Evolutionary conservation across 2,797 vertebrate species (phyloP).

Genomic region (Crypturellus tataupa): DNA sequence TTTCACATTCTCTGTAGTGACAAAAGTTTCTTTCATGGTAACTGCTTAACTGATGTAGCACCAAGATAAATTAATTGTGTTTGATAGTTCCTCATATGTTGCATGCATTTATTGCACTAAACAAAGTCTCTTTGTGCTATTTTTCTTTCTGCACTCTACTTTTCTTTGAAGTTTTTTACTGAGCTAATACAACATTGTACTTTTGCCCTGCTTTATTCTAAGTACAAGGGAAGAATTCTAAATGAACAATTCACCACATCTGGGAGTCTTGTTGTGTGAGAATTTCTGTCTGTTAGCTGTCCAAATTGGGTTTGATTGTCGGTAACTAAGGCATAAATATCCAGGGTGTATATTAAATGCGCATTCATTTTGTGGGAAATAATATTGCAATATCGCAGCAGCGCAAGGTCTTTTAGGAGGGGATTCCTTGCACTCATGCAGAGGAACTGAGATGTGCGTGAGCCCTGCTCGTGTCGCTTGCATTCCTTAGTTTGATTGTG

Average conservation of each 20-base stretch:
- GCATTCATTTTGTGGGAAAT: not conserved
- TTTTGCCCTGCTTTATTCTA: not conserved
- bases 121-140: not conserved
- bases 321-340: not conserved
- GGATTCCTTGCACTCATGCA: not conserved
- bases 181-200: not conserved
- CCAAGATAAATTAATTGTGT: not conserved
- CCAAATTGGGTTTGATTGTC: not conserved
- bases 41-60: not conserved
- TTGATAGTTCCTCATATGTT: not conserved
- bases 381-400: not conserved
- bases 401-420: not conserved
- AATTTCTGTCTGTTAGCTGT: not conserved
- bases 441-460: fast-evolving
- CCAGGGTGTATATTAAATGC: not conserved
- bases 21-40: not conserved
- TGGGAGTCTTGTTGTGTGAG: not conserved
- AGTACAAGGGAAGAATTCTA: not conserved
- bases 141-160: not conserved
- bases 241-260: not conserved
- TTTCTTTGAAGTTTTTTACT: not conserved
- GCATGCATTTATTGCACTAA: not conserved
- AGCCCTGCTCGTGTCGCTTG: not conserved
- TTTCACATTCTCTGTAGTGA: not conserved
- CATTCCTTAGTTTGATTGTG: not conserved